Evolutionary conservation across 2,888 invertebrate species (phyloP).

Genomic region (Adelphocoris suturalis): DNA sequence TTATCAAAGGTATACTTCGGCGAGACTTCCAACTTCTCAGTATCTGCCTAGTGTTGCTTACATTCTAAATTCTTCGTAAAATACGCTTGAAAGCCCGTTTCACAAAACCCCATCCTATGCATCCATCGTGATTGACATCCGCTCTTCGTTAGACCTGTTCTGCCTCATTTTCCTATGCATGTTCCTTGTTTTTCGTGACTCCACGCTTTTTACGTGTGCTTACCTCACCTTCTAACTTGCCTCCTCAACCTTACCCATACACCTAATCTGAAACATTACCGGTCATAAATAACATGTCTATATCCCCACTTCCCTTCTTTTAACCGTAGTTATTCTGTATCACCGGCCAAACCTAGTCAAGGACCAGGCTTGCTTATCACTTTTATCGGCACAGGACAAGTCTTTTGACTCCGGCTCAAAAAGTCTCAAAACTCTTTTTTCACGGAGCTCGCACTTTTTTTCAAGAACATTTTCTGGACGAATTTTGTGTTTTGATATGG

Average conservation of each 20-base stretch:
- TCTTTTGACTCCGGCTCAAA: constrained; percentile 44
- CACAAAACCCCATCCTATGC: background rate
- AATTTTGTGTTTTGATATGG: constrained; percentile 56
- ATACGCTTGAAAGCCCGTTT: background rate
- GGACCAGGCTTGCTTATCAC: constrained; percentile 68
- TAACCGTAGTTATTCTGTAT: constrained; percentile 44
- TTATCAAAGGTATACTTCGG: too few species aligned
- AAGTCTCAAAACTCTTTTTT: constrained; percentile 43
- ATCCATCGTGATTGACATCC: background rate
- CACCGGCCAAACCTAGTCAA: constrained; percentile 71
- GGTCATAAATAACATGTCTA: background rate
- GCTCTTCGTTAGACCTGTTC: background rate
- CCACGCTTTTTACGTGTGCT: background rate
- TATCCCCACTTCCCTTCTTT: background rate
- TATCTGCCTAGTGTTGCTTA: too few species aligned
- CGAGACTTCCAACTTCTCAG: too few species aligned
- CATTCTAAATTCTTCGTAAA: background rate
- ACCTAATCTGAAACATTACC: background rate
- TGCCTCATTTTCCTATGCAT: background rate
- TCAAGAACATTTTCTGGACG: background rate
- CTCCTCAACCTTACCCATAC: background rate
- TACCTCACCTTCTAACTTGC: background rate
- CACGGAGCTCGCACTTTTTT: constrained; percentile 43
- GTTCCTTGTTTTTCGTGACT: background rate
- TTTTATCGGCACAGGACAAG: constrained; percentile 58